phyloP scores from a whole-genome alignment of 2,888 invertebrate species.

The Noctuana brunneofusca region DNA sequence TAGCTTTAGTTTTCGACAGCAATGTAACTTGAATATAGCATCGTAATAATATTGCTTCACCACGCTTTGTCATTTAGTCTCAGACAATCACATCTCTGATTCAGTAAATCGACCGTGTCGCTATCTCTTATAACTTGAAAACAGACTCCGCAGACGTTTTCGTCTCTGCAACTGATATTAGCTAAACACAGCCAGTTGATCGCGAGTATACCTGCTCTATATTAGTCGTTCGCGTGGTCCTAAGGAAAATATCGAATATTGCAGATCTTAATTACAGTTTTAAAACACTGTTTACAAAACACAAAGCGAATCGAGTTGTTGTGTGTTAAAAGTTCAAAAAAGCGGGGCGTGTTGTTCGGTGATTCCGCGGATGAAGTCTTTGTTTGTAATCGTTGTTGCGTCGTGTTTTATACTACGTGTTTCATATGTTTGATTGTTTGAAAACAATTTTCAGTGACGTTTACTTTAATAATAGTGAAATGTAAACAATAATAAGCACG shows the following conservation, averaged over 20 bases:
- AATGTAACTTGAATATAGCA: no score
- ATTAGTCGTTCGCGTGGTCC: not conserved
- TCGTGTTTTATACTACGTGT: not conserved
- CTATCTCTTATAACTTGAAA: constrained; percentile 12
- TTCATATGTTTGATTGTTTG: not conserved
- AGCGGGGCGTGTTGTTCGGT: not conserved
- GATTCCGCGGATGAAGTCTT: not conserved
- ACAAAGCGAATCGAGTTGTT: not conserved
- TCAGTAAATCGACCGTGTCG: constrained; percentile 8
- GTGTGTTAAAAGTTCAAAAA: not conserved
- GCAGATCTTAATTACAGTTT: constrained; percentile 10
- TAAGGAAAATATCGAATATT: not conserved
- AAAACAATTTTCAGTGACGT: not conserved
- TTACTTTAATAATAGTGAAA: not conserved
- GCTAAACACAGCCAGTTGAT: constrained; percentile 22
- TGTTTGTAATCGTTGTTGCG: not conserved
- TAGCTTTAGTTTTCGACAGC: no score
- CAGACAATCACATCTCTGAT: no score
- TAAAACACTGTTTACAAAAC: constrained; percentile 14
- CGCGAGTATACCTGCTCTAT: not conserved
- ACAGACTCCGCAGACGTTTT: constrained; percentile 16
- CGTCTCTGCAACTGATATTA: constrained; percentile 35
- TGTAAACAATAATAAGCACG: not conserved
- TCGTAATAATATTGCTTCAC: no score
- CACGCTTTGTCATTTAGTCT: no score